Conservation (phyloP, 2,113 vertebrate genomes). For the Rhinoptilus africanus region DNA sequence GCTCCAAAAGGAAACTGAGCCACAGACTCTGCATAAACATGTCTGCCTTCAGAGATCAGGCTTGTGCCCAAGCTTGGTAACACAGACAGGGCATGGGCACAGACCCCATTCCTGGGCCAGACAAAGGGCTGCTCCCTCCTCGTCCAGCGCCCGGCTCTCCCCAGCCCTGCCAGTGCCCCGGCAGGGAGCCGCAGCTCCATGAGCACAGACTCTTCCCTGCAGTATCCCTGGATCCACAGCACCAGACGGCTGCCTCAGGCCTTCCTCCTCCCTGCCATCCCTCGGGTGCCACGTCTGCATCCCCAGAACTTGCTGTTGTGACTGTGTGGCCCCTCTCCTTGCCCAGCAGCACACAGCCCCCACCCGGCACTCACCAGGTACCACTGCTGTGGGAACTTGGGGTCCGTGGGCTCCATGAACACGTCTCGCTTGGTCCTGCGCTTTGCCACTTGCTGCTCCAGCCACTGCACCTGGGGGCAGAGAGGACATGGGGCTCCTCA, state of each 20-base stretch:
- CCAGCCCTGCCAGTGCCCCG: neutral
- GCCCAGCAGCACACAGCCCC: neutral
- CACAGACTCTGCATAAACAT: neutral
- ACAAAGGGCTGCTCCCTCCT: neutral
- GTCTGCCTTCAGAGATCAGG: neutral
- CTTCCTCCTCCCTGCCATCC: neutral
- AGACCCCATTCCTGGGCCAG: rapidly evolving
- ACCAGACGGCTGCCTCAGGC: neutral
- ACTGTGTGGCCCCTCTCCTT: rapidly evolving
- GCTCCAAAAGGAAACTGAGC: neutral
- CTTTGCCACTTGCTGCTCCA: slow-evolving; percentile 92
- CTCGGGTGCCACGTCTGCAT: rapidly evolving
- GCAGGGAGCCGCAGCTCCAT: neutral
- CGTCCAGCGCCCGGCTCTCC: rapidly evolving
- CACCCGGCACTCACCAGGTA: slow-evolving; percentile 83
- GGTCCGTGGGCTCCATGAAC: slow-evolving; percentile 85
- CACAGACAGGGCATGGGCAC: neutral
- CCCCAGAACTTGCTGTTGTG: rapidly evolving
- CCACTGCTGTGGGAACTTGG: slow-evolving; percentile 94
- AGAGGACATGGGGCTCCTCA: neutral
- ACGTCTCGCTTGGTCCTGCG: slow-evolving; percentile 86
- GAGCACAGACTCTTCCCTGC: neutral
- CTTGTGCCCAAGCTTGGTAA: neutral
- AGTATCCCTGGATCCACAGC: neutral
- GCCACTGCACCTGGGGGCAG: slow-evolving; percentile 85